A percentile compares a stretch with the other conserved stretches of the same genome.
Conservation (phyloP, 2,113 vertebrate species). For the Erythrocercus mccallii region DNA sequence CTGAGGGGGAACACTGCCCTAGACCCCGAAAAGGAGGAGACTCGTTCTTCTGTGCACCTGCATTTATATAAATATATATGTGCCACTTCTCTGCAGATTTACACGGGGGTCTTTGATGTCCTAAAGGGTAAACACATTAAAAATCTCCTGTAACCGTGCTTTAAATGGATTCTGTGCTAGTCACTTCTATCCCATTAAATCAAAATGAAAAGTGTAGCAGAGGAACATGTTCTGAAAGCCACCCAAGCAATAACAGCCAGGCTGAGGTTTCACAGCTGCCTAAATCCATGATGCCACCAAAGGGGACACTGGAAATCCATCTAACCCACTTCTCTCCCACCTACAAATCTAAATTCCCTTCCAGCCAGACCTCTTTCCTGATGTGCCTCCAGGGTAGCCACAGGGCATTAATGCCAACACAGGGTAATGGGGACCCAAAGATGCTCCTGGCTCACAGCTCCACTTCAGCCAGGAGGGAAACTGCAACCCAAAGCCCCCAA, state of each 20-base stretch:
- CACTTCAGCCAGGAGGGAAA: not conserved
- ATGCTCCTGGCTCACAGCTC: not conserved
- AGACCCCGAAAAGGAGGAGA: not conserved
- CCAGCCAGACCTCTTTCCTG: not conserved
- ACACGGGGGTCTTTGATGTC: not conserved
- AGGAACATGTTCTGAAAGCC: accelerated
- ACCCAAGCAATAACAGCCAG: accelerated
- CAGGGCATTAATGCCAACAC: accelerated
- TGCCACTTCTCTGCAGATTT: not conserved
- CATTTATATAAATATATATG: accelerated
- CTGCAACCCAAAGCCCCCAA: not conserved
- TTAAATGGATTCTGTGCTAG: not conserved
- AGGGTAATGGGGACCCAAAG: not conserved
- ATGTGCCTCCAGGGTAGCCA: not conserved
- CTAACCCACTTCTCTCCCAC: not conserved
- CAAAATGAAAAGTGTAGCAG: not conserved
- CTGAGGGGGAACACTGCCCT: accelerated
- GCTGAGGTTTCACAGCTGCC: not conserved
- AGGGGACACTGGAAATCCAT: not conserved
- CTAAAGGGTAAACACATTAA: not conserved
- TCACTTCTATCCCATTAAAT: not conserved
- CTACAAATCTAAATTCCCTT: not conserved
- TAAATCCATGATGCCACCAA: not conserved
- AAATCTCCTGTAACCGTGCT: not conserved
- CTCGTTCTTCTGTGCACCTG: not conserved